A percentile compares a stretch with the other conserved stretches of the same genome.
Conservation (phyloP, 2,113 vertebrate genomes). For the Equus quagga region DNA sequence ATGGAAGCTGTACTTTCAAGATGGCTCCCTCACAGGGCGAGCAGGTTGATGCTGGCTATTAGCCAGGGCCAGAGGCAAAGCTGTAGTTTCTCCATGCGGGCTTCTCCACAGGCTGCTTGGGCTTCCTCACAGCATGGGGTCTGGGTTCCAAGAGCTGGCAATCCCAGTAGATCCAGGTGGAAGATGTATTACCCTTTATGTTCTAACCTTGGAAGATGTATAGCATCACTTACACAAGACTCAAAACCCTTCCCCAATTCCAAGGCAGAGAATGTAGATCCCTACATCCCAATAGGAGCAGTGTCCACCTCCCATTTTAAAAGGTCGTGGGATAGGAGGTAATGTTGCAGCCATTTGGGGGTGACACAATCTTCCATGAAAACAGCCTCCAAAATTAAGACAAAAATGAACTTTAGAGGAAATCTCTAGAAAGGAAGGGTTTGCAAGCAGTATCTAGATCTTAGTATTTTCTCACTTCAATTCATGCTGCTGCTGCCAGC, state of each 20-base stretch:
- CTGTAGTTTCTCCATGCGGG: not conserved
- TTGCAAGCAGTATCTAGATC: not conserved
- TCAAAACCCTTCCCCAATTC: not conserved
- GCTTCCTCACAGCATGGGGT: constrained; percentile 52
- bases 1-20: not conserved
- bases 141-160: not conserved
- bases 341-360: not conserved
- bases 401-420: not conserved
- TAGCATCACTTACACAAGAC: not conserved
- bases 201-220: not conserved
- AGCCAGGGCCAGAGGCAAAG: not conserved
- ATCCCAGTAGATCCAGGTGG: not conserved
- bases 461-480: constrained; percentile 33
- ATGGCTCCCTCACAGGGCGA: not conserved
- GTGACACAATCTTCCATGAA: not conserved
- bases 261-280: not conserved
- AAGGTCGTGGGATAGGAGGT: not conserved
- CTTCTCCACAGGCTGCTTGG: not conserved
- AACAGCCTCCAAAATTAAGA: not conserved
- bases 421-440: not conserved
- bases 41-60: not conserved
- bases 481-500: not conserved
- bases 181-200: not conserved
- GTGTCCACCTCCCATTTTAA: not conserved
- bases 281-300: not conserved